Evolutionary conservation across 1,140 invertebrate species (phyloP), one percentile per base, ranked within the genome.

Genomic region (Scaptodrosophila lebanonensis): DNA sequence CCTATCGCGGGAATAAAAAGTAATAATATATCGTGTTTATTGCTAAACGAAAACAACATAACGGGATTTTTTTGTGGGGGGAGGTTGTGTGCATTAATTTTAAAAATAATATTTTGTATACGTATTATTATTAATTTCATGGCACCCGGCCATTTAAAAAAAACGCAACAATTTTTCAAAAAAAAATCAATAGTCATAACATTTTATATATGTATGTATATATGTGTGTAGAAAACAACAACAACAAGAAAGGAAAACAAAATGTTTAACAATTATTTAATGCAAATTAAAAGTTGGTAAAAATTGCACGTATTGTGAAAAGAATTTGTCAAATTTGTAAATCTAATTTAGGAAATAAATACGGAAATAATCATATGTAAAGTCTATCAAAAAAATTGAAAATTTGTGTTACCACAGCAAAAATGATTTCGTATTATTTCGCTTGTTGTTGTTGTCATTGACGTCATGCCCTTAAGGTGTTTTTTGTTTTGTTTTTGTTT

Each of bases 121-220:
- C 13, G 9, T 11, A 62, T 53, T 40, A 27, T 45, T 53, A 22
- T 12, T 17, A 27, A 15, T 67, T 48, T 17, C 47, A 73, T 64
- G 54, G 48, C 68, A 18, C 69, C 64, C 13, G 66, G 69, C 67
- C 66, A 70, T 62, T 48, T 72, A 58, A 61, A 60, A 58, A 36
- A 54, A 45, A 30, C 67, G 64, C 59, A 69, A 65, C 44, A 69
- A 49, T 48, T 29, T n/a, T n/a, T 57, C 36, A 61, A 62, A 43
- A 38, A 22, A 39, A 44, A 48, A 33, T 39, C n/a, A n/a, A n/a
- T n/a, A n/a, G n/a, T n/a, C n/a, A 67, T 44, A 66, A 42, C 44
- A 54, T 17, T 51, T 11, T 32, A 17, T 51, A 6, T 18, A 8
- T 40, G 11, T 20, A 20, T 50, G 13, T 30, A 18, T 35, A 43